A percentile compares a stretch with the other conserved stretches of the same genome.
Evolutionary conservation across 1,140 invertebrate genomes (phyloP).

Genomic region (Anagrus nilaparvatae): DNA sequence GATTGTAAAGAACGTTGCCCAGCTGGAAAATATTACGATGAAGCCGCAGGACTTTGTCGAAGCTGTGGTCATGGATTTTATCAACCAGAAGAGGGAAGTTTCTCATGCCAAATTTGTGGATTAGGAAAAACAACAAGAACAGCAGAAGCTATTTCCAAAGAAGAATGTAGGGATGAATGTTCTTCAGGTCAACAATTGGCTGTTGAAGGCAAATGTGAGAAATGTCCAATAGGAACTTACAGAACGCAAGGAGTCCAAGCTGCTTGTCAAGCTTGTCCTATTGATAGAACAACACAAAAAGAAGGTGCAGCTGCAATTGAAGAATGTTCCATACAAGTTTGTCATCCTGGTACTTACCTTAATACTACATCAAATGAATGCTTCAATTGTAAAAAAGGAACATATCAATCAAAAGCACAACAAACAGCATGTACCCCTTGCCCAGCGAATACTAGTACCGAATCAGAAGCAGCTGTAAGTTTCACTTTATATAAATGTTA

Average conservation of each 20-base stretch:
- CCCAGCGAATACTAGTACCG: conserved; percentile 86
- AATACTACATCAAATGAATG: conserved; percentile 79
- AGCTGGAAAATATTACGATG: conserved; percentile 85
- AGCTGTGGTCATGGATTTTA: conserved; percentile 92
- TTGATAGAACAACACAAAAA: conserved; percentile 77
- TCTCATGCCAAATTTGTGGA: conserved; percentile 80
- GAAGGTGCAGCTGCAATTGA: conserved; percentile 72
- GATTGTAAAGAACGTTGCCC: conserved; percentile 91
- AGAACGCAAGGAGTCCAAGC: conserved; percentile 79
- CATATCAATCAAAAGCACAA: conserved; percentile 84
- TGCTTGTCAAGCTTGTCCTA: conserved; percentile 78
- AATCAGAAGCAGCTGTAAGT: conserved; percentile 66
- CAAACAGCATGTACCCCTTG: conserved; percentile 82
- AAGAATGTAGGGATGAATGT: conserved; percentile 86
- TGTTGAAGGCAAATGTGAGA: conserved; percentile 80
- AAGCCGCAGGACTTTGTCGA: conserved; percentile 70
- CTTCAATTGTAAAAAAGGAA: conserved; percentile 80
- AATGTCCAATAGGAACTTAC: conserved; percentile 85
- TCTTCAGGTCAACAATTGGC: conserved; percentile 80
- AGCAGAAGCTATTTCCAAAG: conserved; percentile 76
- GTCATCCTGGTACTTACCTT: conserved; percentile 72
- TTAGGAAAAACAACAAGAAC: conserved; percentile 89
- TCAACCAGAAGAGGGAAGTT: conserved; percentile 84
- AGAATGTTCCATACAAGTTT: conserved; percentile 86
- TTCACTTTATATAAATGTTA: conserved; percentile 3